Evolutionary conservation across 2,113 vertebrate genomes (phyloP).

Genomic region (Pseudonaja textilis): DNA sequence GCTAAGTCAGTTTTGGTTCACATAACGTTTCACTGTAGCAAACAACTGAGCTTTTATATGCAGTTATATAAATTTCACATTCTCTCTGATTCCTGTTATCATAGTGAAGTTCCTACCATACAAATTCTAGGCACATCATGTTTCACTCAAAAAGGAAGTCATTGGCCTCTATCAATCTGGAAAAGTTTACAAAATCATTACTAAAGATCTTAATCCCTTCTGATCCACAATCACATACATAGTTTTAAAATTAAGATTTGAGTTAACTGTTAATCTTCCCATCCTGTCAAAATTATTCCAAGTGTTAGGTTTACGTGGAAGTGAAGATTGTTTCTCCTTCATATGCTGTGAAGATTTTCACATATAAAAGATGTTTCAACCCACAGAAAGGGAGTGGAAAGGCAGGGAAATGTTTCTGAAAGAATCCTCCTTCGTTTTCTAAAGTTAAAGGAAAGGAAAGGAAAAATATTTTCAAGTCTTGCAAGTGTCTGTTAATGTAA

Average conservation of each 20-base stretch:
- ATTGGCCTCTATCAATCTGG: neutral
- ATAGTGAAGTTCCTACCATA: neutral
- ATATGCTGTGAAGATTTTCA: neutral
- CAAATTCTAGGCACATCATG: neutral
- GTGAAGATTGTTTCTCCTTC: neutral
- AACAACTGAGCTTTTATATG: neutral
- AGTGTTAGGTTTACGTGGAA: neutral
- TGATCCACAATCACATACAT: neutral
- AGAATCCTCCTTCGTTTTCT: neutral
- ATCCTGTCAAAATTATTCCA: neutral
- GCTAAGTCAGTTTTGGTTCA: neutral
- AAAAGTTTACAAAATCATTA: neutral
- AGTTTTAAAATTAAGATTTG: neutral
- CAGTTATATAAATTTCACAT: neutral
- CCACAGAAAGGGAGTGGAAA: neutral
- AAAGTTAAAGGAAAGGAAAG: neutral
- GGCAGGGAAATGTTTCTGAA: neutral
- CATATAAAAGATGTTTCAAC: neutral
- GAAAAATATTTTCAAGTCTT: neutral
- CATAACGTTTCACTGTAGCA: neutral
- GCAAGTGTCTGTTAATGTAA: neutral
- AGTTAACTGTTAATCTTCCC: neutral
- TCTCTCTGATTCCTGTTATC: neutral
- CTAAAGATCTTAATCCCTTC: neutral
- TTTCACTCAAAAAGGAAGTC: neutral